Base-by-base conservation (phyloP, 2,113 vertebrate genomes). In the Sigmodon hispidus region DNA sequence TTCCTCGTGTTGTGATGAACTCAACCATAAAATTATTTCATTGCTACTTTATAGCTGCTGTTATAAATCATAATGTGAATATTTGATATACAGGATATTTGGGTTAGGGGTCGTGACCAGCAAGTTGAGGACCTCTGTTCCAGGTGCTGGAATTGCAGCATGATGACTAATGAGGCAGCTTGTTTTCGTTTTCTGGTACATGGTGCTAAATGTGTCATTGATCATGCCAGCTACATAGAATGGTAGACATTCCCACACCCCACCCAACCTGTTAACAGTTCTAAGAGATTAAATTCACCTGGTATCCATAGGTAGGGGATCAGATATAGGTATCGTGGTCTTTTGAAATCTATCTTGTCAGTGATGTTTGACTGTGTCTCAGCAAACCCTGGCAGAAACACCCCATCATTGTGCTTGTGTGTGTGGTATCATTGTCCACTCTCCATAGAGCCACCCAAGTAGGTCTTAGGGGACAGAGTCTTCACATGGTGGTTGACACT, bases 221-320 rank as follows among this genome's bases (percentile, higher is more conserved):
- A 4, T 11, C 0, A 13, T 3, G 36, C 26, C 34, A 31, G 61
- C 88, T 17, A 15, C 80, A 48, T 36, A 0, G 3, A 26, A 29
- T 10, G 36, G 48, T 45, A 45, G 11, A 0, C 3, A 0, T 2
- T 45, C n/a, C 31, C 57, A 10, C 17, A 1, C 16, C 0, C 22
- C 0, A 0, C 26, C 52, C 70, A 43, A 43, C 0, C 19, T 1
- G 0, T 2, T 24, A 1, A 1, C 48, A 34, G 5, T 21, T 36
- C 73, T 8, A 0, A 29, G 76, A 63, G 15, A 1, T 43, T 17
- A 45, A 19, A 15, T 16, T 70, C 10, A 7, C 22, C 57, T 4
- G 22, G 4, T 13, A 3, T 73, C 40, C 11, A 11, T 11, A 12
- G 65, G 17, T 24, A 1, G 15, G 13, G 8, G 31, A 40, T 50